phyloP scores from a whole-genome alignment of 2,113 vertebrate species.

The Stigmatopora argus region DNA sequence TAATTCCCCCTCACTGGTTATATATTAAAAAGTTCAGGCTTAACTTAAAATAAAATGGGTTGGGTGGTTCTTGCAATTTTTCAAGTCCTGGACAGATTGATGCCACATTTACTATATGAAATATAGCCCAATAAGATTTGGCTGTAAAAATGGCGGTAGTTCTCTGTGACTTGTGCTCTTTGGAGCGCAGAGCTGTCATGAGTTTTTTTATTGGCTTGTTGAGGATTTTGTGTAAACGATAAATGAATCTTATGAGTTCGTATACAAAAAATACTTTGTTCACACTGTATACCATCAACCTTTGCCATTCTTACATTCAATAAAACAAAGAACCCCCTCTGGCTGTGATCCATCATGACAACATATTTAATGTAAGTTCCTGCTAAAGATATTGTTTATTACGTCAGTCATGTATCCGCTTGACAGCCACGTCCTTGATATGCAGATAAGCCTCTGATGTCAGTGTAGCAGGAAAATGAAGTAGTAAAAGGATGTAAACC shows the following conservation, averaged over 20 bases:
- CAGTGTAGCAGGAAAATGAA: slow-evolving; percentile 23
- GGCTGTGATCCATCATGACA: neutral
- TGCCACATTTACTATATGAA: slow-evolving; percentile 68
- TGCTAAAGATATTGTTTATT: neutral
- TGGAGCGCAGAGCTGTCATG: slow-evolving; percentile 59
- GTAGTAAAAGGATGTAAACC: slow-evolving; percentile 28
- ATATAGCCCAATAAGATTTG: slow-evolving; percentile 67
- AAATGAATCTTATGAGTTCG: slow-evolving; percentile 40
- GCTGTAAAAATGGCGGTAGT: slow-evolving; percentile 62
- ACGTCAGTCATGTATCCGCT: neutral
- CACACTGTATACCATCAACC: slow-evolving; percentile 7
- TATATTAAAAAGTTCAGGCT: slow-evolving; percentile 25
- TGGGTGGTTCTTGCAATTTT: slow-evolving; percentile 50
- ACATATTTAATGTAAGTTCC: neutral
- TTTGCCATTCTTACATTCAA: neutral
- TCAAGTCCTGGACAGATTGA: slow-evolving; percentile 54
- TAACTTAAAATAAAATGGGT: slow-evolving; percentile 34
- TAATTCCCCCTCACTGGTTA: slow-evolving; percentile 41
- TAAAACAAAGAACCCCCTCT: slow-evolving; percentile 8
- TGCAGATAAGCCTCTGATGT: slow-evolving; percentile 20
- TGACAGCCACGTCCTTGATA: slow-evolving; percentile 5
- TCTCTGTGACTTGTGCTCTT: slow-evolving; percentile 58
- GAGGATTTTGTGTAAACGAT: slow-evolving; percentile 30
- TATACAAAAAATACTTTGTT: slow-evolving; percentile 23
- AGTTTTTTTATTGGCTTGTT: slow-evolving; percentile 37